These are phyloP conservation scores for Drosophila quadrilineata DNA, from an alignment of 1,140 invertebrate species.

Conservation along the genomic window DNA sequence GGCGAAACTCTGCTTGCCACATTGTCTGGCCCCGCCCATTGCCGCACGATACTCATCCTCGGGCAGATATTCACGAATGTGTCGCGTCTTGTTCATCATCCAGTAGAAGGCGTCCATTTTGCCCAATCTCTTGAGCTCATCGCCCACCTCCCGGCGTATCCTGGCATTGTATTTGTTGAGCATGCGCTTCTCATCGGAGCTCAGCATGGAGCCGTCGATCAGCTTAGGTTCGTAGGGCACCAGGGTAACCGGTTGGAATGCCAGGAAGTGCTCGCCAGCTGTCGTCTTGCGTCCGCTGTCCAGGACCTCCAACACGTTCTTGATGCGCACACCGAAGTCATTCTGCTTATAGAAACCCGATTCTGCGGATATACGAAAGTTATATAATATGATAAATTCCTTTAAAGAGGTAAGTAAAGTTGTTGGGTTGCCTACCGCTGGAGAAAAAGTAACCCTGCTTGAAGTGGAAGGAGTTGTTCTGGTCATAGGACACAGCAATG, in stretches of 20 bases:
- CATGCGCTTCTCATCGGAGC: conserved; percentile 87
- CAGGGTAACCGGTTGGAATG: conserved; percentile 92
- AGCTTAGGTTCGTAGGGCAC: conserved; percentile 96
- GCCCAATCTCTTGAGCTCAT: conserved; percentile 86
- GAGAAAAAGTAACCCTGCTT: conserved; percentile 93
- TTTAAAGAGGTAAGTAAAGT: background rate
- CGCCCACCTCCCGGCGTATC: conserved; percentile 86
- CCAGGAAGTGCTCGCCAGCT: conserved; percentile 83
- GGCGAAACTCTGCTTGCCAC: too few relatives aligned
- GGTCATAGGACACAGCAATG: conserved; percentile 85
- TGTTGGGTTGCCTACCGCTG: conserved; percentile 84
- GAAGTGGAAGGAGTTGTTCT: conserved; percentile 84
- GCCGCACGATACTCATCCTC: conserved; percentile 76
- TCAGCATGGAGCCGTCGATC: conserved; percentile 90
- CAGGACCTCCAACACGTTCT: conserved; percentile 94
- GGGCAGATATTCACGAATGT: conserved; percentile 83
- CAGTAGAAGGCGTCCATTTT: conserved; percentile 88
- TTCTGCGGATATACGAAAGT: conserved; percentile 82
- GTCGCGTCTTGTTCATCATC: conserved; percentile 90
- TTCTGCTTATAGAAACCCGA: conserved; percentile 91
- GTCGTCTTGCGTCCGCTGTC: conserved; percentile 82
- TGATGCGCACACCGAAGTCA: conserved; percentile 94
- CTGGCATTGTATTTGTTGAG: conserved; percentile 90
- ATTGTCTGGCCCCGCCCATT: conserved; percentile 31
- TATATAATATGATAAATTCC: background rate